A percentile compares a stretch with the other conserved stretches of the same genome.
Evolutionary conservation across 1,140 invertebrate species (phyloP).

Genomic region (Neodiprion lecontei): DNA sequence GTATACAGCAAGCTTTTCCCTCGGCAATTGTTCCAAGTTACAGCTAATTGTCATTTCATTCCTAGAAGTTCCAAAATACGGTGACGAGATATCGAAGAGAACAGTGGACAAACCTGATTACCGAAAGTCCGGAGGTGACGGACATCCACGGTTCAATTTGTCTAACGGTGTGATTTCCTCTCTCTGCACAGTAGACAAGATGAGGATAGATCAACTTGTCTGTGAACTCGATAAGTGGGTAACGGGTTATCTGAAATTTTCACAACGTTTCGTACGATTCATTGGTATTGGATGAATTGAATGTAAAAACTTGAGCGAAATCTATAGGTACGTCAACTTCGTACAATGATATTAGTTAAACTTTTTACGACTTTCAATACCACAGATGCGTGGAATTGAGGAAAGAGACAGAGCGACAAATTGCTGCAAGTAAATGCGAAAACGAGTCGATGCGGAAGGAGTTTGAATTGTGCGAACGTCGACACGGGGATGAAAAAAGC

Average conservation of each 20-base stretch:
- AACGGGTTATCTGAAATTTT: neutral
- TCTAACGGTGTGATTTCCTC: constrained; percentile 31
- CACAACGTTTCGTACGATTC: neutral
- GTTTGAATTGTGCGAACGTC: constrained; percentile 27
- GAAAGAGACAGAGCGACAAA: constrained; percentile 31
- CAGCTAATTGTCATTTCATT: neutral
- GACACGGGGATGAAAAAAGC: constrained; percentile 37
- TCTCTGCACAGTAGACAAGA: constrained; percentile 43
- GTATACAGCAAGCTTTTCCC: neutral
- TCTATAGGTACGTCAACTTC: neutral
- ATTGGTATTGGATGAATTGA: constrained; percentile 2
- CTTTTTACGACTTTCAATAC: neutral
- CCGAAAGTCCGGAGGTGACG: constrained; percentile 34
- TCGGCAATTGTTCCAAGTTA: neutral
- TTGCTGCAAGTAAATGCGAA: constrained; percentile 32
- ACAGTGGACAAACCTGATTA: constrained; percentile 30
- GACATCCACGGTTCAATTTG: neutral
- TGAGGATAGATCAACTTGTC: constrained; percentile 41
- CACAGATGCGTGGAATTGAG: constrained; percentile 37
- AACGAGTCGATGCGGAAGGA: constrained; percentile 37
- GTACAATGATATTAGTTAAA: neutral
- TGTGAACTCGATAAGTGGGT: constrained; percentile 39
- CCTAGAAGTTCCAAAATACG: neutral
- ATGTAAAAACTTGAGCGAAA: neutral
- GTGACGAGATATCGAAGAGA: constrained; percentile 31